Evolutionary conservation across 2,113 vertebrate genomes (phyloP), one percentile per base, ranked within the genome.

Genomic region (Lonchura striata): DNA sequence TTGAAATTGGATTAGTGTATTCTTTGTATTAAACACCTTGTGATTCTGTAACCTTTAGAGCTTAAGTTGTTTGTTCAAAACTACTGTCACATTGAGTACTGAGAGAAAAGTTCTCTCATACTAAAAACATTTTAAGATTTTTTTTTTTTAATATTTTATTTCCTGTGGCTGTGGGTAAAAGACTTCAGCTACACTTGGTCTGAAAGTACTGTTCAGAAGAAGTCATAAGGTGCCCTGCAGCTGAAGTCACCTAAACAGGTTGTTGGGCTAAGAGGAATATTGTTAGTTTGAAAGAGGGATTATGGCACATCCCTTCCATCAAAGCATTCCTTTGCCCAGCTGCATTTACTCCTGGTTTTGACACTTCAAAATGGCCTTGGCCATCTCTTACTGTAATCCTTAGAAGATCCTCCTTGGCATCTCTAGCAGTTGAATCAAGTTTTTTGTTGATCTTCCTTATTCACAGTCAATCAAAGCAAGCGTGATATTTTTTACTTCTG

Each of bases 311-410:
- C 27, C 33, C 57, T 86, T 75, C 61, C 53, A 50, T 94, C 64
- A 91, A 88, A 91, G 59, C 70, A 75, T 85, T 93, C 82, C 63
- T 96, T 77, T 3, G 3, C 17, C 19, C 41, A 52, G 44, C 59
- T 91, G 76, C 66, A 56, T 92, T 90, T 91, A 28, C 57, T 63
- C 37, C 31, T 69, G 72, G 82, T 93, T 97, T 90, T 93, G 80
- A 87, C 52, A 88, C 30, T 75, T 91, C 57, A 63, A 9, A 75
- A 25, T 72, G 63, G 27, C 44, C 17, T 91, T 82, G 84, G 27
- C 65, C 57, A 49, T 86, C 39, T 94, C 81, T 84, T 74, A 27
- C 53, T 90, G 25, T 88, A 80, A 77, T 95, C 60, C 66, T 92
- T 72, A 81, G 30, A 93, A 87, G 60, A 65, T 92, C 42, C 39